These are phyloP conservation scores for Lophochroa leadbeateri DNA, from an alignment of 2,113 vertebrate genomes.

Conservation along the genomic window DNA sequence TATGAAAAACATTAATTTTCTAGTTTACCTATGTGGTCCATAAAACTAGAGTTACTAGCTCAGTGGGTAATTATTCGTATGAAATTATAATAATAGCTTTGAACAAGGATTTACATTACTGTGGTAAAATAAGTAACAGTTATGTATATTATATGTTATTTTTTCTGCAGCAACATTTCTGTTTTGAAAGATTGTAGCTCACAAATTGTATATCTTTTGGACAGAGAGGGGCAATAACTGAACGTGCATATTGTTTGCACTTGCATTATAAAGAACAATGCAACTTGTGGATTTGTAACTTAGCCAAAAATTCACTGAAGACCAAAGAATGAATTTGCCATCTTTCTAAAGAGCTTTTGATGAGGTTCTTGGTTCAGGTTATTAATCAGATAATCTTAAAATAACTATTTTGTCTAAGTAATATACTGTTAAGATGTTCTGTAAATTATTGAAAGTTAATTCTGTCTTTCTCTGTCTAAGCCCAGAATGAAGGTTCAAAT, in stretches of 20 bases:
- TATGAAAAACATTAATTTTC: constrained; percentile 33
- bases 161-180: constrained; percentile 21
- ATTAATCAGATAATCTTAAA: not conserved
- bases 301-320: not conserved
- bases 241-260: not conserved
- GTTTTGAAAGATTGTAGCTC: constrained; percentile 36
- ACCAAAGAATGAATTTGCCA: not conserved
- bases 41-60: constrained; percentile 66
- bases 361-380: not conserved
- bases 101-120: constrained; percentile 55
- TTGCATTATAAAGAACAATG: not conserved
- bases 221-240: not conserved
- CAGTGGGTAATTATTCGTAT: constrained; percentile 48
- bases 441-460: not conserved
- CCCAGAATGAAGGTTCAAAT: not conserved
- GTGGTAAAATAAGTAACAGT: constrained; percentile 39
- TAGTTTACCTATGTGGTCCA: constrained; percentile 47
- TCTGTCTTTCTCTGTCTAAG: not conserved
- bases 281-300: not conserved
- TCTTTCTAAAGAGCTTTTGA: not conserved
- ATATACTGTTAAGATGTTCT: not conserved
- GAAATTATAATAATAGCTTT: constrained; percentile 63
- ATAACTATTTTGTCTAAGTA: not conserved
- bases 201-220: constrained; percentile 42
- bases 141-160: constrained; percentile 37